Conservation (phyloP, 1,140 invertebrate species). For the Pteromalus puparum region DNA sequence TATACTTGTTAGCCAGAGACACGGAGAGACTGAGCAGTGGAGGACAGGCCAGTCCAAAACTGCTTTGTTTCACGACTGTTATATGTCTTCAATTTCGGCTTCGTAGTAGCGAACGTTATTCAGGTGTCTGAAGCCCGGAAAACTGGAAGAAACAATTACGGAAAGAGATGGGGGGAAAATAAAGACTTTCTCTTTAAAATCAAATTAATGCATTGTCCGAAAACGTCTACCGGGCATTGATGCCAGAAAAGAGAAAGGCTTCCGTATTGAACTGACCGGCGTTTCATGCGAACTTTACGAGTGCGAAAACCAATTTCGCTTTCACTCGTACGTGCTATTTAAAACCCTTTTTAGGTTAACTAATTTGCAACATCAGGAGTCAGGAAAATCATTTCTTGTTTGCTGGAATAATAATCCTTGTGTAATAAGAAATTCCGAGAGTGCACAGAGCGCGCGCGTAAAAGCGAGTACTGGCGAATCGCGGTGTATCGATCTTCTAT, state of each 20-base stretch:
- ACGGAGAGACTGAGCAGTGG: too few species aligned
- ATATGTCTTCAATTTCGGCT: too few species aligned
- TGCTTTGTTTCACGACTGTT: too few species aligned
- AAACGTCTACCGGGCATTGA: neutral
- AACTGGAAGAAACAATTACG: neutral
- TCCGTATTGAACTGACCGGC: neutral
- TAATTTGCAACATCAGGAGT: neutral
- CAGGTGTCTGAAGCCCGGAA: neutral
- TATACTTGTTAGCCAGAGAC: too few species aligned
- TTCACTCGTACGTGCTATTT: conserved; percentile 14
- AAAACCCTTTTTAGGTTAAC: conserved; percentile 24
- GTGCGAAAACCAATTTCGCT: conserved; percentile 36
- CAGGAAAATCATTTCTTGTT: neutral
- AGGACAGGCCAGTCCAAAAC: too few species aligned
- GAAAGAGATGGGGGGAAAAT: neutral
- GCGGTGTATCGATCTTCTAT: neutral
- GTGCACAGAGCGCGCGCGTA: neutral
- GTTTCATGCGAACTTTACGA: neutral
- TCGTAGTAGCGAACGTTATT: too few species aligned
- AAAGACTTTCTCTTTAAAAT: neutral
- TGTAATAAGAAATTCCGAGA: conserved; percentile 1
- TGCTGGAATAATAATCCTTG: conserved; percentile 9
- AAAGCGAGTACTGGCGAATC: neutral
- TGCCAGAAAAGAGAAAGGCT: conserved; percentile 38
- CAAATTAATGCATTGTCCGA: conserved; percentile 31